Conservation (phyloP, 2,113 vertebrate species). For the Naja naja region DNA sequence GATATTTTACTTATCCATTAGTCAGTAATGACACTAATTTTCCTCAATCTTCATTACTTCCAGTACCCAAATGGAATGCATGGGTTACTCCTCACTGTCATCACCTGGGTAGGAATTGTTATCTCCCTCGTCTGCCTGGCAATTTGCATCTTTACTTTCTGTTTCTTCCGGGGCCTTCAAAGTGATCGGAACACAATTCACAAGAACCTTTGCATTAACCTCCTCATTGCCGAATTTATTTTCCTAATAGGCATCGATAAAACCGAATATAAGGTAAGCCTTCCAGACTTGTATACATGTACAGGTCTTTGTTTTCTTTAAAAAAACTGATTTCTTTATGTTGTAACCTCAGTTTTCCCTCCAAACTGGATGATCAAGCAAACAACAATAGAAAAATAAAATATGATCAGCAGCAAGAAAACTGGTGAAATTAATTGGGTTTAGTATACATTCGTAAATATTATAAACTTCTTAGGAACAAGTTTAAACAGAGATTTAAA, state of each 20-base stretch:
- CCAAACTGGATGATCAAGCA: constrained; percentile 8
- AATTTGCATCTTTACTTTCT: constrained; percentile 99
- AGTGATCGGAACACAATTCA: constrained; percentile 98
- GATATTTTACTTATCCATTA: constrained; percentile 47
- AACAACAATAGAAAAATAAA: neutral
- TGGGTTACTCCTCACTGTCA: constrained; percentile 88
- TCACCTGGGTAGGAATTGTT: constrained; percentile 94
- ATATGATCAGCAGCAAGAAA: neutral
- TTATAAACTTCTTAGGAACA: neutral
- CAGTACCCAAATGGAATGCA: constrained; percentile 84
- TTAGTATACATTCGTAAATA: neutral
- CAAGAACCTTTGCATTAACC: constrained; percentile 98
- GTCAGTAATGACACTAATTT: constrained; percentile 57
- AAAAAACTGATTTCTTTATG: neutral
- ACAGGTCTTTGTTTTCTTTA: neutral
- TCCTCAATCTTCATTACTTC: constrained; percentile 58
- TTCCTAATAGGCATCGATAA: constrained; percentile 97
- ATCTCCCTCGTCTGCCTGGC: constrained; percentile 94
- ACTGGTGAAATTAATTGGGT: neutral
- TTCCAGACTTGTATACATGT: constrained; percentile 41
- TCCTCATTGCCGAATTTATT: constrained; percentile 97
- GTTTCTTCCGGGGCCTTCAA: constrained; percentile 98
- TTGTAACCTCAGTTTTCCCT: constrained; percentile 18
- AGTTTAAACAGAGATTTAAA: neutral
- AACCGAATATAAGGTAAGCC: constrained; percentile 88